Evolutionary conservation across 2,113 vertebrate species (phyloP).

Genomic region (Egretta garzetta): DNA sequence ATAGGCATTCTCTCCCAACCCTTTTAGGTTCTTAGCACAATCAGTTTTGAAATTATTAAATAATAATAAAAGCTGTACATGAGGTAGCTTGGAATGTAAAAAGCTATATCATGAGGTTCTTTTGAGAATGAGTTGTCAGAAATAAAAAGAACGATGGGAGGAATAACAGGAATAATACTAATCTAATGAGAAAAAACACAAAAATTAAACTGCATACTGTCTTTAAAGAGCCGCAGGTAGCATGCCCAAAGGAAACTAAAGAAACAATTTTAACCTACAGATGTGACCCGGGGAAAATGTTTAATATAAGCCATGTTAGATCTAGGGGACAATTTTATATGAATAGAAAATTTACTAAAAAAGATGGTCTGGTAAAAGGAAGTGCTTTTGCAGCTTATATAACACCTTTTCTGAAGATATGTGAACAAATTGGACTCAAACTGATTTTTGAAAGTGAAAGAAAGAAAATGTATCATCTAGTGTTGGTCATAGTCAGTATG

Average conservation of each 20-base stretch:
- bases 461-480: neutral
- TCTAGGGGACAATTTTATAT: neutral
- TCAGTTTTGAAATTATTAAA: neutral
- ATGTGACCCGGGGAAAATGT: neutral
- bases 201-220: neutral
- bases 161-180: neutral
- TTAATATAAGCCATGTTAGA: neutral
- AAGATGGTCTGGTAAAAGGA: neutral
- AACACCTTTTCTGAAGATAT: neutral
- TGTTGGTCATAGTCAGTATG: neutral
- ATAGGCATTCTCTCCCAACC: accelerated
- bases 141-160: neutral
- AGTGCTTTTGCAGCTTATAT: neutral
- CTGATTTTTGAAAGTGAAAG: neutral
- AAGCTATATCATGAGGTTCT: neutral
- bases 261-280: neutral
- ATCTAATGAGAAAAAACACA: neutral
- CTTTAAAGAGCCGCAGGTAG: neutral
- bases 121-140: neutral
- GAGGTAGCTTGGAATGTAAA: neutral
- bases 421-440: neutral
- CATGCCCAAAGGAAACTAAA: neutral
- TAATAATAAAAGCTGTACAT: neutral
- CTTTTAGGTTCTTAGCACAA: neutral
- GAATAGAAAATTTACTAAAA: neutral